Conservation (phyloP, 2,797 vertebrate genomes). For the Vultur gryphus region DNA sequence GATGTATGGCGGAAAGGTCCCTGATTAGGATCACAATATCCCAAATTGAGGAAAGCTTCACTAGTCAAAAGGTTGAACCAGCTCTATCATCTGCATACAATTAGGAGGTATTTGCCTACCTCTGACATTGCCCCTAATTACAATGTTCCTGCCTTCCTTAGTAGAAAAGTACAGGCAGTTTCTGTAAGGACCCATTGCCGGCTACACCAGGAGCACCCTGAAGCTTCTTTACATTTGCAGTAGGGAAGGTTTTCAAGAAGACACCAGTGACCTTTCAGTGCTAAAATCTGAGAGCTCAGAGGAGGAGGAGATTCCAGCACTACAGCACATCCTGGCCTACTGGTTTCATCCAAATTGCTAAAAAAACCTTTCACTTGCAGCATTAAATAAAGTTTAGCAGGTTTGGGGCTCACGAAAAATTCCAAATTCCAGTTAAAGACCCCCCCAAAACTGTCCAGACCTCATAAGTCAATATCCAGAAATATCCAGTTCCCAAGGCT, state of each 20-base stretch:
- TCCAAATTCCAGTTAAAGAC: not conserved
- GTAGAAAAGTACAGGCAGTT: not conserved
- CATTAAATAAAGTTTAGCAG: not conserved
- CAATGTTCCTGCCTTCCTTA: not conserved
- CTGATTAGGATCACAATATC: constrained; percentile 71
- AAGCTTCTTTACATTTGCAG: not conserved
- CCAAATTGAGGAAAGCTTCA: constrained; percentile 65
- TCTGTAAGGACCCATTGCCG: not conserved
- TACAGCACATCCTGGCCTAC: not conserved
- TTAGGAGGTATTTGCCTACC: constrained; percentile 32
- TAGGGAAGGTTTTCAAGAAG: not conserved
- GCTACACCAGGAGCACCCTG: not conserved
- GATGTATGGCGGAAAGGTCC: constrained; percentile 43
- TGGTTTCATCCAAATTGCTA: not conserved
- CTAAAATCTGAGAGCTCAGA: not conserved
- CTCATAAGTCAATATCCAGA: not conserved
- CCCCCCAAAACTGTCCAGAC: not conserved
- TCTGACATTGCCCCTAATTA: constrained; percentile 6
- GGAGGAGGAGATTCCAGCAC: not conserved
- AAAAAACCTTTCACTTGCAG: not conserved
- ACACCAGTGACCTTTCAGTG: not conserved
- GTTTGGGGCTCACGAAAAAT: not conserved
- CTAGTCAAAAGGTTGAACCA: constrained; percentile 63
- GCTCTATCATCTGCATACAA: constrained; percentile 59
- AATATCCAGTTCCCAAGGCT: not conserved